A percentile compares a stretch with the other conserved stretches of the same genome.
Conservation (phyloP, 2,113 vertebrate species). For the Illadopsis cleaveri region DNA sequence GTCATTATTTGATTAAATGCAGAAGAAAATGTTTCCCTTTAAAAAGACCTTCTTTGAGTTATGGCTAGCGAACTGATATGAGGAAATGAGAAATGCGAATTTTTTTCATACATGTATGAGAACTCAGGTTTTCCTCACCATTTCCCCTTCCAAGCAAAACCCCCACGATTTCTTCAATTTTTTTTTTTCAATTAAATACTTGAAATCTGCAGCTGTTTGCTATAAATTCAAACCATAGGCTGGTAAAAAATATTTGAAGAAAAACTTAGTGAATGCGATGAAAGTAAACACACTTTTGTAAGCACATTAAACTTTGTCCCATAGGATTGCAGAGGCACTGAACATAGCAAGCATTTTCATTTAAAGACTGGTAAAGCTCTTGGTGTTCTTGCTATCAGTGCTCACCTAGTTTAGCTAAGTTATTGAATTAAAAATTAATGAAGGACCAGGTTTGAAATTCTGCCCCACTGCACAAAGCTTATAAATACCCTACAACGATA, state of each 20-base stretch:
- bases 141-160: neutral
- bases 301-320: neutral
- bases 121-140: neutral
- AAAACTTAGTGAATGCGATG: neutral
- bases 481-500: conserved; percentile 69
- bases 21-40: neutral
- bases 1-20: neutral
- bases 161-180: neutral
- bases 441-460: conserved; percentile 75
- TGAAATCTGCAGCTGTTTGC: neutral
- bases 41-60: neutral
- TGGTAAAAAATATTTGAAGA: neutral
- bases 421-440: conserved; percentile 73
- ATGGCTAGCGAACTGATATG: neutral
- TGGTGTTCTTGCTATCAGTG: conserved; percentile 29
- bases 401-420: conserved; percentile 67
- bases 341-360: conserved; percentile 19
- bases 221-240: neutral
- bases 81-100: neutral
- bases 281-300: neutral
- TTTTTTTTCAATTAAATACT: neutral
- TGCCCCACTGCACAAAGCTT: conserved; percentile 63
- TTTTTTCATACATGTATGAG: neutral
- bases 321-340: neutral
- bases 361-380: conserved; percentile 15